These are phyloP conservation scores for Anolis carolinensis DNA, from an alignment of 2,113 vertebrate species.

Conservation along the genomic window DNA sequence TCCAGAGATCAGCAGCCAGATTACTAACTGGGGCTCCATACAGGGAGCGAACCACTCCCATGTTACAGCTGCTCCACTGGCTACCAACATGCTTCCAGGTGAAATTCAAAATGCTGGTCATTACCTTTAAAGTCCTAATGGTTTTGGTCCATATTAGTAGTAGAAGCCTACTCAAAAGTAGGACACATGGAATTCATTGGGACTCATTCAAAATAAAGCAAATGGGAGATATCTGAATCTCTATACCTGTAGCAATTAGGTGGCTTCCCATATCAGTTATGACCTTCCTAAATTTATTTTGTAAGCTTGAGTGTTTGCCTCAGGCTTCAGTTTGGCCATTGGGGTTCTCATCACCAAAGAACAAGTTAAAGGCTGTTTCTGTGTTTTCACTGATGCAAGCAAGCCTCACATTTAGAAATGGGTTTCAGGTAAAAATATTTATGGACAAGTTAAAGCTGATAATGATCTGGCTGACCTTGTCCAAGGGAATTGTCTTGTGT, in stretches of 20 bases:
- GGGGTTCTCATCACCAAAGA: conserved; percentile 40
- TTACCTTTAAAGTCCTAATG: no score
- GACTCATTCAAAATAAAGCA: background rate
- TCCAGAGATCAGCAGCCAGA: no score
- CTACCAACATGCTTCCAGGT: no score
- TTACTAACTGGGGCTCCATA: no score
- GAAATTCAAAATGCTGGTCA: no score
- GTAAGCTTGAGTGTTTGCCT: conserved; percentile 46
- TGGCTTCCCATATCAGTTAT: background rate
- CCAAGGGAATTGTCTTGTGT: conserved; percentile 52
- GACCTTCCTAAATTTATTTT: conserved; percentile 15
- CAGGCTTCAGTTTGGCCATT: conserved; percentile 3
- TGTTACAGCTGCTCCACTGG: no score
- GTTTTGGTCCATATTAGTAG: no score
- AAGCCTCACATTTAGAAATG: conserved; percentile 53
- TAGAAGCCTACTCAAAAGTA: background rate
- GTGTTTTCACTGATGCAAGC: conserved; percentile 50
- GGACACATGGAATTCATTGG: background rate
- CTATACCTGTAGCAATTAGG: background rate
- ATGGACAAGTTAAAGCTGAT: conserved; percentile 26
- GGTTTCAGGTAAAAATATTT: conserved; percentile 49
- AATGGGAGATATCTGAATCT: background rate
- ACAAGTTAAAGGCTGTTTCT: conserved; percentile 38
- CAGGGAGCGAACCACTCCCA: no score
- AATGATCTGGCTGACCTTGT: conserved; percentile 54